Evolutionary conservation across 2,888 invertebrate genomes (phyloP).

Genomic region (Acronicta alni): DNA sequence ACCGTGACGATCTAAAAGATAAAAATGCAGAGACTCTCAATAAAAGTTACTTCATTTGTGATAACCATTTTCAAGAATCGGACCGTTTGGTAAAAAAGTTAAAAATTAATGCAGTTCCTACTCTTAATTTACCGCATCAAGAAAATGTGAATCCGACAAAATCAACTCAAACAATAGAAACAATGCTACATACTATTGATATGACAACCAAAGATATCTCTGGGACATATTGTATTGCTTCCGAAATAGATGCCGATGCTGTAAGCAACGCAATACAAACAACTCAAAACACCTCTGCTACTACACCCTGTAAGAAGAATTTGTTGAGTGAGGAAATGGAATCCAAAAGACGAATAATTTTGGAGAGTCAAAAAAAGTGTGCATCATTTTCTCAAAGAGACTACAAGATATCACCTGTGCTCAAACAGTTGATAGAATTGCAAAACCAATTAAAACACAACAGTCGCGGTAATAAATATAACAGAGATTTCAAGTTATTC

Average conservation of each 20-base stretch:
- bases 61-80: conserved; percentile 1
- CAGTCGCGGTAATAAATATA: background rate
- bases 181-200: background rate
- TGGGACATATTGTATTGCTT: no score
- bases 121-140: conserved; percentile 1
- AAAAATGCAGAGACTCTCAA: background rate
- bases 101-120: conserved; percentile 2
- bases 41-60: background rate
- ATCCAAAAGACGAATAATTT: background rate
- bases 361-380: background rate
- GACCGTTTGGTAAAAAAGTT: background rate
- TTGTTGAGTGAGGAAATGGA: background rate
- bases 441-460: conserved; percentile 2
- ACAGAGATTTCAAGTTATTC: background rate
- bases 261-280: background rate
- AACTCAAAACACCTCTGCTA: background rate
- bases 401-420: background rate
- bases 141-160: background rate
- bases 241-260: background rate
- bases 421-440: background rate
- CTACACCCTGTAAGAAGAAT: background rate
- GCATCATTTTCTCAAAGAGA: background rate
- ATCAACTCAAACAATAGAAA: background rate
- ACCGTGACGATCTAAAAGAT: background rate
- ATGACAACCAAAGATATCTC: background rate